Conservation (phyloP, 1,140 invertebrate genomes). For the Drosophila ambigua region DNA sequence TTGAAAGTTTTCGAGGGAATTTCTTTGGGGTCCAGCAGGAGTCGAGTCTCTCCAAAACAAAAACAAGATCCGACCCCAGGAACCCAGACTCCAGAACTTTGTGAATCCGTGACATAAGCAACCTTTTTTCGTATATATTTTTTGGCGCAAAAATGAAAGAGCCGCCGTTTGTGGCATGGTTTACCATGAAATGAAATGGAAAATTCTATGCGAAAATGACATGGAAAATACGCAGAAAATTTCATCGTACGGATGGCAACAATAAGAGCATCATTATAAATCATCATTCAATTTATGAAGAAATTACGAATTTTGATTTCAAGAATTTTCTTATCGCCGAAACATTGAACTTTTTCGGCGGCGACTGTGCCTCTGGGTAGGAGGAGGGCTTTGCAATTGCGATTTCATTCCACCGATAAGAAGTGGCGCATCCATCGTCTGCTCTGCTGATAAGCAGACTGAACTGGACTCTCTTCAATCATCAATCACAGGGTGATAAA, state of each 20-base stretch:
- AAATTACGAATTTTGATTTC: constrained; percentile 32
- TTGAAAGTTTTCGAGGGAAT: background rate
- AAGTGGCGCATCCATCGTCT: too few relatives aligned
- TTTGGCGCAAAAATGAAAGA: constrained; percentile 71
- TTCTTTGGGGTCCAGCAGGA: constrained; percentile 14
- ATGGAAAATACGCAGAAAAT: constrained; percentile 83
- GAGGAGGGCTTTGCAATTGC: too few relatives aligned
- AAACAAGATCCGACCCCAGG: constrained; percentile 1
- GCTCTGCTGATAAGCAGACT: too few relatives aligned
- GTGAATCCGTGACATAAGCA: constrained; percentile 45
- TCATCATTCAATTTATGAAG: constrained; percentile 23
- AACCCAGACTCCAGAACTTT: constrained; percentile 16
- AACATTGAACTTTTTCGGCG: background rate
- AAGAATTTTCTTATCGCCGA: background rate
- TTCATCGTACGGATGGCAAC: constrained; percentile 57
- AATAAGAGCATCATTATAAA: constrained; percentile 22
- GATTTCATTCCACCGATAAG: too few relatives aligned
- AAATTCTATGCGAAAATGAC: constrained; percentile 78
- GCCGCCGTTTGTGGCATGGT: constrained; percentile 38
- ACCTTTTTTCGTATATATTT: constrained; percentile 46
- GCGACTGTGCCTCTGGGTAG: background rate
- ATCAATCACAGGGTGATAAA: too few relatives aligned
- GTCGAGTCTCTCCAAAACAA: constrained; percentile 1
- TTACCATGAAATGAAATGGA: constrained; percentile 77
- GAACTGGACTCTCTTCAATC: too few relatives aligned